Evolutionary conservation across 2,113 vertebrate species (phyloP).

Genomic region (Serilophus lunatus): DNA sequence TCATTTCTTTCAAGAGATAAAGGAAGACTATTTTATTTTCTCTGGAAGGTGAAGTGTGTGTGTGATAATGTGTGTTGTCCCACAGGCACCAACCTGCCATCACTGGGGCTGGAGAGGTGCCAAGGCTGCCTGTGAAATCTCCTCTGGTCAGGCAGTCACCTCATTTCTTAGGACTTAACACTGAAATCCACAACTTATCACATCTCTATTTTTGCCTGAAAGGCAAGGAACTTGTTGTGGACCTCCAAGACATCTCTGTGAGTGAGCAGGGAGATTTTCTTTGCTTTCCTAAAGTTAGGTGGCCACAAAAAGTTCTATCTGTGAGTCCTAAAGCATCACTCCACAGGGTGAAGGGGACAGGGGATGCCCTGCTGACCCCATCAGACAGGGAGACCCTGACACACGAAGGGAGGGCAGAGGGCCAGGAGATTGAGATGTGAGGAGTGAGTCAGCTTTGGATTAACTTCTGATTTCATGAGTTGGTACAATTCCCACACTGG

Average conservation of each 20-base stretch:
- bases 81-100: rapidly evolving
- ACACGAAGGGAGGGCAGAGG: not conserved
- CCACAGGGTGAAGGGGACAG: not conserved
- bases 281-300: not conserved
- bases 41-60: not conserved
- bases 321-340: not conserved
- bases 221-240: not conserved
- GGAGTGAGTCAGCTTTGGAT: not conserved
- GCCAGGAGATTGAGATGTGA: not conserved
- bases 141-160: not conserved
- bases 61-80: rapidly evolving
- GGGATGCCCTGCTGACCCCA: not conserved
- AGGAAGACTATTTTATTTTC: not conserved
- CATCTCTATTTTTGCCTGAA: not conserved
- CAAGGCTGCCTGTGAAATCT: not conserved
- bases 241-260: not conserved
- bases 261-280: not conserved
- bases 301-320: not conserved
- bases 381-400: not conserved
- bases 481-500: not conserved
- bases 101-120: not conserved
- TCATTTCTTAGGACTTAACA: not conserved
- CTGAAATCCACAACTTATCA: not conserved
- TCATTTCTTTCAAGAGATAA: not conserved
- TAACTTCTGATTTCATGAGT: not conserved